These are phyloP conservation scores for Eublepharis macularius DNA, from an alignment of 2,113 vertebrate species.

Conservation along the genomic window DNA sequence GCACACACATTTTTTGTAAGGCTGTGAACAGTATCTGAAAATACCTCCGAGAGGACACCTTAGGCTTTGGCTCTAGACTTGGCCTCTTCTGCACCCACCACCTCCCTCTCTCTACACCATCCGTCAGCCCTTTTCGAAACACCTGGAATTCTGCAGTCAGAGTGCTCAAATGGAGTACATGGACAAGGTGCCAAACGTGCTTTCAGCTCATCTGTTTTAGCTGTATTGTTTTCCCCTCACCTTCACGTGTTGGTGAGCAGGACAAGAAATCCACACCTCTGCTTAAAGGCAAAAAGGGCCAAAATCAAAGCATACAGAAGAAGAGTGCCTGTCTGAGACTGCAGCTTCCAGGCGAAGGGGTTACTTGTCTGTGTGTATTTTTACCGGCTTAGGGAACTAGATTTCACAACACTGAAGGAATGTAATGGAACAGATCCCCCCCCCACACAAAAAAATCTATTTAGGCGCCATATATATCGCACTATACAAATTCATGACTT, in stretches of 20 bases:
- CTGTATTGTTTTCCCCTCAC: neutral
- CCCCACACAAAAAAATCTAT: too few relatives aligned
- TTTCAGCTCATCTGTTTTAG: fast-evolving
- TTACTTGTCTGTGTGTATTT: neutral
- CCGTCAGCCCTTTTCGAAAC: neutral
- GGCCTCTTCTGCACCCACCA: neutral
- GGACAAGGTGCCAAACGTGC: neutral
- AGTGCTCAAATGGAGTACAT: neutral
- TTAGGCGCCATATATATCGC: too few relatives aligned
- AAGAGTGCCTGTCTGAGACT: neutral
- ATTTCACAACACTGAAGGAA: too few relatives aligned
- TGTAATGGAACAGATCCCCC: too few relatives aligned
- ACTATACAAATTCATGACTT: too few relatives aligned
- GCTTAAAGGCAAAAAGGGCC: neutral
- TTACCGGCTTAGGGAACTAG: neutral
- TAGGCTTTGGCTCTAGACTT: too few relatives aligned
- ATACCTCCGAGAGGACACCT: too few relatives aligned
- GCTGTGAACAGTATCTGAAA: too few relatives aligned
- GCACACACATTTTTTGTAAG: too few relatives aligned
- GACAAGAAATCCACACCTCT: neutral
- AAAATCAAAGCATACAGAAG: neutral
- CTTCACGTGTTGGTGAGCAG: neutral
- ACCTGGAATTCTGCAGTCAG: neutral
- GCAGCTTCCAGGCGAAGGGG: too few relatives aligned
- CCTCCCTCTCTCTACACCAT: neutral